phyloP scores from a whole-genome alignment of 2,113 vertebrate species.

The Climacteris rufus region DNA sequence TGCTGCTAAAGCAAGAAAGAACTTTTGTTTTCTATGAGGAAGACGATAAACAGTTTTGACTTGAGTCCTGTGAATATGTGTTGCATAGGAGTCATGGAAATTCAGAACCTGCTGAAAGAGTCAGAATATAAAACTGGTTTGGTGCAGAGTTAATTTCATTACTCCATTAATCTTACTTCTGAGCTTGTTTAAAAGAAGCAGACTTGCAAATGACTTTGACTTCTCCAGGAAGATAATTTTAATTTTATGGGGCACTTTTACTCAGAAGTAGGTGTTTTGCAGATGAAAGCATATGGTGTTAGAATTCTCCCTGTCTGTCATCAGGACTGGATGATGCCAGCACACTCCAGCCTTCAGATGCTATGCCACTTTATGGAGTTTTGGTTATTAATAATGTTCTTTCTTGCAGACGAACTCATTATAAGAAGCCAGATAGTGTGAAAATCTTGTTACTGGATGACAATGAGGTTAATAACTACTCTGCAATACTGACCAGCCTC shows the following conservation, averaged over 20 bases:
- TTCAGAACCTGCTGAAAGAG: background rate
- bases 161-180: conserved; percentile 21
- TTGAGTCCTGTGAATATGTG: background rate
- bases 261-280: background rate
- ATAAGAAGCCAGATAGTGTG: background rate
- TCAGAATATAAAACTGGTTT: background rate
- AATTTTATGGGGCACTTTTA: conserved; percentile 3
- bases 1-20: background rate
- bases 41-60: background rate
- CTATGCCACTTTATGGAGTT: background rate
- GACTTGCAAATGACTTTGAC: conserved; percentile 24
- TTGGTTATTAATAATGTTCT: background rate
- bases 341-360: background rate
- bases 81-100: background rate
- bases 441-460: background rate
- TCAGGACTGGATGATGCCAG: background rate
- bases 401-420: background rate
- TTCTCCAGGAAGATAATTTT: conserved; percentile 13
- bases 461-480: background rate
- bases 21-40: background rate
- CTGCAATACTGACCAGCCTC: background rate
- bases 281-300: conserved; percentile 15
- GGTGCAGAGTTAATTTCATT: background rate
- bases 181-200: background rate
- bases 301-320: background rate